These are phyloP conservation scores for Sylvicapra grimmia DNA, from an alignment of 2,113 vertebrate genomes.

Conservation along the genomic window DNA sequence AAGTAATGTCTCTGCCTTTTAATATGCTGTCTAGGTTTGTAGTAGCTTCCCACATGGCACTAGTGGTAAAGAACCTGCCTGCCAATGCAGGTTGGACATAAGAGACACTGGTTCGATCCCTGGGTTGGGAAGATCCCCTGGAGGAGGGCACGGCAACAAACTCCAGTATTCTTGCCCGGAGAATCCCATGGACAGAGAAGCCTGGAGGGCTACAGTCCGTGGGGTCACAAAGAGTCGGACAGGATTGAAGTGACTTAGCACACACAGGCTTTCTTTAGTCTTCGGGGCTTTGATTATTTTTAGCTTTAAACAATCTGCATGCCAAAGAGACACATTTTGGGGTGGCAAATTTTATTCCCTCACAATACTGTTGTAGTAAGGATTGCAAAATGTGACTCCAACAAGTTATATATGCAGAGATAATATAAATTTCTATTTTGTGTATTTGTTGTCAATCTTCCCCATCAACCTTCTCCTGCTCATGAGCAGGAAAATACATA, in stretches of 20 bases:
- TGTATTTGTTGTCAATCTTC: neutral
- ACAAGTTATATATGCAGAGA: neutral
- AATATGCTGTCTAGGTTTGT: neutral
- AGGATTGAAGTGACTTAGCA: neutral
- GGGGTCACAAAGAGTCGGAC: neutral
- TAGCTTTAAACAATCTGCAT: neutral
- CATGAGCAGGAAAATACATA: neutral
- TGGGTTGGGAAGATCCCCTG: neutral
- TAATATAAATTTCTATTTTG: neutral
- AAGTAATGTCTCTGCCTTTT: neutral
- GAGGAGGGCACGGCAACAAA: accelerated
- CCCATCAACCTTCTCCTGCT: neutral
- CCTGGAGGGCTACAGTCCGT: neutral
- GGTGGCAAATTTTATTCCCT: neutral
- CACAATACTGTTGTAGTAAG: neutral
- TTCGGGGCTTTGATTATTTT: neutral
- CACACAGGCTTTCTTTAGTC: neutral
- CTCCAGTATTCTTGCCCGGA: neutral
- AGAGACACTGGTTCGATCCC: accelerated
- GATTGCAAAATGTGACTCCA: neutral
- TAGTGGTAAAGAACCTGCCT: neutral
- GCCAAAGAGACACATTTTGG: neutral
- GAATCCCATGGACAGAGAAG: neutral
- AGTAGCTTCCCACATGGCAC: neutral
- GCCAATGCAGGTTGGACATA: neutral